Conservation (phyloP, 2,888 invertebrate genomes). For the Cataglyphis livida region DNA sequence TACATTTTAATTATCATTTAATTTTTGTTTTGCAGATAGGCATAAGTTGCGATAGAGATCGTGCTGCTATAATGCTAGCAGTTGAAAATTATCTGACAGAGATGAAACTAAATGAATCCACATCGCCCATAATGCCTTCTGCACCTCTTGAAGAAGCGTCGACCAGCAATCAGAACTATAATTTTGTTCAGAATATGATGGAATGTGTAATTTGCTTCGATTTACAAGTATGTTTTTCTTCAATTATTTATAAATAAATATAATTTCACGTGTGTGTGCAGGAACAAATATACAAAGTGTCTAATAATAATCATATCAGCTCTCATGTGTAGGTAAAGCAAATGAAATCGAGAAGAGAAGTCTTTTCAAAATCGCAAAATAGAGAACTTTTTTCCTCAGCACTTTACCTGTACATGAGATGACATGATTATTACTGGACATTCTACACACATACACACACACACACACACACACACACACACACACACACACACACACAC, state of each 20-base stretch:
- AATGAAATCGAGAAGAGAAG: too few relatives aligned
- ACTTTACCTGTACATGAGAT: too few relatives aligned
- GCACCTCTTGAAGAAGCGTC: conserved; percentile 80
- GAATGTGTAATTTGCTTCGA: conserved; percentile 96
- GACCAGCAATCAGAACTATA: conserved; percentile 77
- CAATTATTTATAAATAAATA: not conserved
- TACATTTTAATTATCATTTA: conserved; percentile 9
- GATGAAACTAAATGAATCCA: conserved; percentile 76
- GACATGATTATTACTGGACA: too few relatives aligned
- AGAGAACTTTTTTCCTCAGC: too few relatives aligned
- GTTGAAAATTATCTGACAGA: conserved; percentile 87
- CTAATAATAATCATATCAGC: too few relatives aligned
- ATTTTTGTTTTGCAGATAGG: conserved; percentile 77
- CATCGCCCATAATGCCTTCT: conserved; percentile 74
- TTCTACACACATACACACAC: too few relatives aligned
- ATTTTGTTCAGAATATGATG: conserved; percentile 84
- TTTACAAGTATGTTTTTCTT: conserved; percentile 87
- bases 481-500: not conserved
- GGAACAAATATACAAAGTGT: not conserved
- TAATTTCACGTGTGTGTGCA: not conserved
- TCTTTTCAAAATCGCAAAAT: too few relatives aligned
- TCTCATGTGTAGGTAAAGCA: too few relatives aligned
- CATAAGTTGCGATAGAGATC: conserved; percentile 86
- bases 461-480: not conserved
- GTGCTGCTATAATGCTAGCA: conserved; percentile 88